These are phyloP conservation scores for Tinea trinotella DNA, from an alignment of 2,888 invertebrate species.

Conservation along the genomic window DNA sequence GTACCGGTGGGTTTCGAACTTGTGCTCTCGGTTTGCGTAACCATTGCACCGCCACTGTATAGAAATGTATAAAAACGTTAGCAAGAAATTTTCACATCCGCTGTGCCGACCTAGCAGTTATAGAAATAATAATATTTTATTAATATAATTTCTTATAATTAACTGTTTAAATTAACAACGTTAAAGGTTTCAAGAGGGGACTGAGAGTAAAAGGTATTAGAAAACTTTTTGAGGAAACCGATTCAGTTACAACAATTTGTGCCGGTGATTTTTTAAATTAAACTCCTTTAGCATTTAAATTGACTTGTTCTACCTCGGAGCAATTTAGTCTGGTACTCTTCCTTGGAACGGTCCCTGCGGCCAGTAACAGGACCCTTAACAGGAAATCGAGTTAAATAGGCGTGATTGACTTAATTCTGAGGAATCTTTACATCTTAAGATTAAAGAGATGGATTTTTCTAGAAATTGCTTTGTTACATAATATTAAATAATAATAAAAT, in stretches of 20 bases:
- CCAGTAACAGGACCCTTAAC: conserved; percentile 61
- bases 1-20: too few relatives aligned
- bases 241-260: conserved; percentile 31
- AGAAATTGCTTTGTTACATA: not conserved
- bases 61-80: too few relatives aligned
- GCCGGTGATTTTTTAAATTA: conserved; percentile 51
- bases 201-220: not conserved
- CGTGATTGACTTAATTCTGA: conserved; percentile 61
- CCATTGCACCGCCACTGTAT: too few relatives aligned
- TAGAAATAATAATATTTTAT: too few relatives aligned
- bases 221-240: not conserved
- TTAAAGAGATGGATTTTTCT: conserved; percentile 32
- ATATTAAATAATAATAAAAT: too few relatives aligned
- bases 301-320: conserved; percentile 55
- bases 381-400: conserved; percentile 61
- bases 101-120: too few relatives aligned
- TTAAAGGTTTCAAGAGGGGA: not conserved
- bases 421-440: conserved; percentile 41
- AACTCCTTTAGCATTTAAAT: conserved; percentile 61
- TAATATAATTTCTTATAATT: too few relatives aligned
- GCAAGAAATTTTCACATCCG: too few relatives aligned
- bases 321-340: conserved; percentile 47
- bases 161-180: too few relatives aligned
- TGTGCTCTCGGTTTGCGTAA: too few relatives aligned
- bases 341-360: conserved; percentile 52